Conservation (phyloP, 2,113 vertebrate species). For the Caranx ignobilis region DNA sequence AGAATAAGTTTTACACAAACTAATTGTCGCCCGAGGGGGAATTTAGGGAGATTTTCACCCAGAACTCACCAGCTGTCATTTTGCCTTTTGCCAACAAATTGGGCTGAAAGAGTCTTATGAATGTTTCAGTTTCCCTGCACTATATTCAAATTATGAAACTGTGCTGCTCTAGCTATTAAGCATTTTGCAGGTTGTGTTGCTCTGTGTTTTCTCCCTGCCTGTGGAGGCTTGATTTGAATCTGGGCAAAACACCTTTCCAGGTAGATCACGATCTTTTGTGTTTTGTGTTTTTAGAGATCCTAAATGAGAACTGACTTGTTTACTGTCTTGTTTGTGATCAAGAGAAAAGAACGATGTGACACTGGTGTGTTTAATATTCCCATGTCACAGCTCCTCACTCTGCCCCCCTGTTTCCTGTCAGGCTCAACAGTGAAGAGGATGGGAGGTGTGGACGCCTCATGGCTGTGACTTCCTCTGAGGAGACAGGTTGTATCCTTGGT, state of each 20-base stretch:
- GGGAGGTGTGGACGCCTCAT: too few relatives aligned
- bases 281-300: not conserved
- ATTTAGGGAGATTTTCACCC: slow-evolving; percentile 31
- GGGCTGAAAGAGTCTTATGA: slow-evolving; percentile 5
- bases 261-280: not conserved
- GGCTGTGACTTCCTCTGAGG: too few relatives aligned
- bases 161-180: slow-evolving; percentile 9
- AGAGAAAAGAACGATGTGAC: not conserved
- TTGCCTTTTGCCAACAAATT: slow-evolving; percentile 35
- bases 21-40: slow-evolving; percentile 56
- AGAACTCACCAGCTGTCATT: slow-evolving; percentile 35
- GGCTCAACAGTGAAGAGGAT: not conserved
- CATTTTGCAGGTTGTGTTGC: not conserved
- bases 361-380: not conserved
- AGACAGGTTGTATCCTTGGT: too few relatives aligned
- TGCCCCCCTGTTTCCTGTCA: too few relatives aligned
- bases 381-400: not conserved
- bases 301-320: not conserved
- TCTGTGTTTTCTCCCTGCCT: not conserved
- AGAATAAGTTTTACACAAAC: slow-evolving; percentile 32
- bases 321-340: not conserved
- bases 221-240: not conserved
- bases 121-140: slow-evolving; percentile 13
- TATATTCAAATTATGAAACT: slow-evolving; percentile 11
- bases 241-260: rapidly evolving